These are phyloP conservation scores for Xenopus laevis DNA, from an alignment of 2,113 vertebrate species.

Conservation along the genomic window DNA sequence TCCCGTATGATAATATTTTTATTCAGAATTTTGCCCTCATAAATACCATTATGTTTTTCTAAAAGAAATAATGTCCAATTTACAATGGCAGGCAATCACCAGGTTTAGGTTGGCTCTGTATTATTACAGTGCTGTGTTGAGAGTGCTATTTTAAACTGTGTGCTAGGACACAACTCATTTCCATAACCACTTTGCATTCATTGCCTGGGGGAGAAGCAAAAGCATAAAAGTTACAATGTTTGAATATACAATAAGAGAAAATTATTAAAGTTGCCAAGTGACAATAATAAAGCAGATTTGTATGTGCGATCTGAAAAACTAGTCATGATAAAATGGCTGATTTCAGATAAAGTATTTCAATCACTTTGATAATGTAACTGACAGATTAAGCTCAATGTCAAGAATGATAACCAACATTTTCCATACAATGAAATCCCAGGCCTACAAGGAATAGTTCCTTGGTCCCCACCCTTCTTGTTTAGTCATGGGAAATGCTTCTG, in stretches of 20 bases:
- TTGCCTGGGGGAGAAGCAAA: conserved; percentile 37
- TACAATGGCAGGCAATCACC: neutral
- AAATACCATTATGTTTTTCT: neutral
- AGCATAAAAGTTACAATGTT: conserved; percentile 41
- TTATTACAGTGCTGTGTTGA: conserved; percentile 25
- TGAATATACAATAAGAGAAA: conserved; percentile 41
- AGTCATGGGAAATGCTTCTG: no score
- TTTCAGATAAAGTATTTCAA: conserved; percentile 37
- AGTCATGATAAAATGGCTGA: conserved; percentile 36
- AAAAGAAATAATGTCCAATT: neutral
- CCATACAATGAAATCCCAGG: neutral
- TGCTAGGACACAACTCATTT: conserved; percentile 40
- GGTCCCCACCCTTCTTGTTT: no score
- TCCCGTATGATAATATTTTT: no score
- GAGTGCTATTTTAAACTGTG: conserved; percentile 41
- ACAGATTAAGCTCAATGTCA: conserved; percentile 27
- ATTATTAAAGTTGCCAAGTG: conserved; percentile 43
- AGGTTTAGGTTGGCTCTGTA: conserved; percentile 19
- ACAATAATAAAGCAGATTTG: conserved; percentile 42
- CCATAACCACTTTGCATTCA: conserved; percentile 42
- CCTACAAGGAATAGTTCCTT: conserved; percentile 5
- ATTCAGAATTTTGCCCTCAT: no score
- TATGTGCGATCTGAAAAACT: conserved; percentile 41
- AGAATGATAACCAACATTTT: conserved; percentile 11
- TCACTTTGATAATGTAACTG: conserved; percentile 35